Evolutionary conservation across 2,888 invertebrate species (phyloP).

Genomic region (Yponomeuta malinellus): DNA sequence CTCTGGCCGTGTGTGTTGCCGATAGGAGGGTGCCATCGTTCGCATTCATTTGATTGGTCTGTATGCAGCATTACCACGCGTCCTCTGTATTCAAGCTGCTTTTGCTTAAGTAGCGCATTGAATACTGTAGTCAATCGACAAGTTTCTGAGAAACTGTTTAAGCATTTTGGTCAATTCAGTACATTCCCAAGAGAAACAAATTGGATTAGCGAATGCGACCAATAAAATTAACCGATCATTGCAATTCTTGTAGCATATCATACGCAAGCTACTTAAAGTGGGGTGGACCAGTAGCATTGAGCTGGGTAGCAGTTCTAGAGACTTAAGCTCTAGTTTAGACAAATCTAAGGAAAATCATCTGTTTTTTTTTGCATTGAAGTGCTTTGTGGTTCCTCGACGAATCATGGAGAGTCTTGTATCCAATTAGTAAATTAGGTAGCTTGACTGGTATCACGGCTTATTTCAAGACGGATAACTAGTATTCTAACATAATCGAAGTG

Average conservation of each 20-base stretch:
- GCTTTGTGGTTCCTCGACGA: slow-evolving; percentile 4
- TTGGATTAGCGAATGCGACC: too few species aligned
- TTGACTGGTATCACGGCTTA: neutral
- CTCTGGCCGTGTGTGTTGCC: too few species aligned
- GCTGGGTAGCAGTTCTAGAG: neutral
- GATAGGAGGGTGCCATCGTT: too few species aligned
- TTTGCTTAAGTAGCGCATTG: too few species aligned
- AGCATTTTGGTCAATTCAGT: too few species aligned
- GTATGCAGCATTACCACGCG: too few species aligned
- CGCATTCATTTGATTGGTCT: too few species aligned
- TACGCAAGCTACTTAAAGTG: neutral
- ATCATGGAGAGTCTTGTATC: neutral
- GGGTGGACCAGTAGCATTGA: neutral
- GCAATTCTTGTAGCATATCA: neutral
- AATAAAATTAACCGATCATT: slow-evolving; percentile 2
- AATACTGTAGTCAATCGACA: too few species aligned
- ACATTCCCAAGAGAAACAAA: too few species aligned
- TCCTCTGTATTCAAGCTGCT: too few species aligned
- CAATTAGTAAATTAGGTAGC: neutral
- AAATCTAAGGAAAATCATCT: neutral
- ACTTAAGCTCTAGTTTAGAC: neutral
- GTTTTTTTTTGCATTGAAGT: neutral
- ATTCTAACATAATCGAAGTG: slow-evolving; percentile 19
- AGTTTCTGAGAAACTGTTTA: too few species aligned
- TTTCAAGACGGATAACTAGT: neutral